phyloP scores from a whole-genome alignment of 2,113 vertebrate genomes.

The Dipodomys merriami region DNA sequence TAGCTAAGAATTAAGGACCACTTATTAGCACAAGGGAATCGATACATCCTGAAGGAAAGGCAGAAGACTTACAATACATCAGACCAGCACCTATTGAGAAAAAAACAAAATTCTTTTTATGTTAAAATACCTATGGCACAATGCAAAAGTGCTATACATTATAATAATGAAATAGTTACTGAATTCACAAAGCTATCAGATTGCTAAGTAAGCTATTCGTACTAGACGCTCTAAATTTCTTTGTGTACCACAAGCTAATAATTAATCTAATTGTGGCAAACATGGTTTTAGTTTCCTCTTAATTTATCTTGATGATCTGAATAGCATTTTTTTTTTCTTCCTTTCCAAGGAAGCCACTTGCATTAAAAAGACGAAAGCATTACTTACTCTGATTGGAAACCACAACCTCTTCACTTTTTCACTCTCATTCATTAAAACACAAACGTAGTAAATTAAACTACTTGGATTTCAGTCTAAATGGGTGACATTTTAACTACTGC shows the following conservation, averaged over 20 bases:
- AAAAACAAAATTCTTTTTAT: background rate
- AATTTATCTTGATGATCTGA: conserved; percentile 49
- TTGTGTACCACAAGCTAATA: background rate
- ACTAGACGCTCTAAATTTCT: background rate
- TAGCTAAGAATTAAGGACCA: conserved; percentile 9
- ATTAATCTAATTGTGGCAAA: background rate
- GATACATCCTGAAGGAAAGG: conserved; percentile 8
- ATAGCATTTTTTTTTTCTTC: conserved; percentile 44
- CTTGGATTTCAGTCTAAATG: conserved; percentile 45
- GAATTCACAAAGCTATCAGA: conserved; percentile 23
- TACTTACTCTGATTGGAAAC: conserved; percentile 69
- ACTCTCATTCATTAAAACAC: conserved; percentile 68
- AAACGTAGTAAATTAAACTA: conserved; percentile 57
- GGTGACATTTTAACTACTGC: conserved; percentile 72
- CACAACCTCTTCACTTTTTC: conserved; percentile 60
- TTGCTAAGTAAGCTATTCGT: background rate
- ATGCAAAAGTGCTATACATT: conserved; percentile 1
- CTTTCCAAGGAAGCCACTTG: conserved; percentile 57
- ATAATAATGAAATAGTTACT: background rate
- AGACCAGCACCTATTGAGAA: background rate
- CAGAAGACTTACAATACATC: background rate
- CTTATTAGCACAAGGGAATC: background rate
- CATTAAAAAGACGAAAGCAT: conserved; percentile 60
- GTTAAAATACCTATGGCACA: conserved; percentile 4
- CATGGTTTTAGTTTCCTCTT: conserved; percentile 42